Conservation (phyloP, 1,140 invertebrate genomes). For the Pogonomyrmex californicus region DNA sequence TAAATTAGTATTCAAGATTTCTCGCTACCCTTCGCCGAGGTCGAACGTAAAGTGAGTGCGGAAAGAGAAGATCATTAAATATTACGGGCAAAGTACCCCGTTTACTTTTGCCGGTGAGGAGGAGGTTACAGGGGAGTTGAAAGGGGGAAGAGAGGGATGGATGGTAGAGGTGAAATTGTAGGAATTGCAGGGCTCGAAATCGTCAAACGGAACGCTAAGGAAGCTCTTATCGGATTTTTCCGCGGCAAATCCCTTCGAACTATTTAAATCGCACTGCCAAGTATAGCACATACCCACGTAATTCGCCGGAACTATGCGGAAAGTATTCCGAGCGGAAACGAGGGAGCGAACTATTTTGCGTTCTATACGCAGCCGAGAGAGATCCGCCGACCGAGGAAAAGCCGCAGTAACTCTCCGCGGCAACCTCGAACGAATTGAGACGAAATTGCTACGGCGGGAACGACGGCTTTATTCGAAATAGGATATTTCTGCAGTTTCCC, state of each 20-base stretch:
- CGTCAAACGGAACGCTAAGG: constrained; percentile 57
- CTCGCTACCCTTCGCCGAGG: background rate
- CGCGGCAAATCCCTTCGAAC: constrained; percentile 68
- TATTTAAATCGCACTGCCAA: constrained; percentile 73
- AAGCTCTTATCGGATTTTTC: constrained; percentile 69
- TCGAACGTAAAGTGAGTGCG: constrained; percentile 27
- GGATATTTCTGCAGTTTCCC: constrained; percentile 30
- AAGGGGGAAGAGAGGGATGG: constrained; percentile 55
- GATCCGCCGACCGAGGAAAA: constrained; percentile 69
- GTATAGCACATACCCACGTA: constrained; percentile 53
- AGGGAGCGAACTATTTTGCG: constrained; percentile 69
- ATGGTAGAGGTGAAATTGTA: constrained; percentile 48
- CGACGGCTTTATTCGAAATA: constrained; percentile 69
- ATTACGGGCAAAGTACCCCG: constrained; percentile 61
- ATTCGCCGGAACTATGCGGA: constrained; percentile 73
- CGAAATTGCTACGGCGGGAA: constrained; percentile 67
- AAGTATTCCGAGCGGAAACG: constrained; percentile 71
- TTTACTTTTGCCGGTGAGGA: constrained; percentile 46
- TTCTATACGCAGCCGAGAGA: constrained; percentile 66
- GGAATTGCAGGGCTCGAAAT: constrained; percentile 51
- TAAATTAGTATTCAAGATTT: constrained; percentile 60
- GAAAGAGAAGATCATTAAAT: constrained; percentile 61
- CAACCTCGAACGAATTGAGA: constrained; percentile 64
- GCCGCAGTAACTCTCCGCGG: constrained; percentile 68
- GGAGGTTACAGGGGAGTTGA: constrained; percentile 25